A percentile compares a stretch with the other conserved stretches of the same genome.
phyloP scores from a whole-genome alignment of 2,113 vertebrate genomes.

The Plectropomus leopardus region DNA sequence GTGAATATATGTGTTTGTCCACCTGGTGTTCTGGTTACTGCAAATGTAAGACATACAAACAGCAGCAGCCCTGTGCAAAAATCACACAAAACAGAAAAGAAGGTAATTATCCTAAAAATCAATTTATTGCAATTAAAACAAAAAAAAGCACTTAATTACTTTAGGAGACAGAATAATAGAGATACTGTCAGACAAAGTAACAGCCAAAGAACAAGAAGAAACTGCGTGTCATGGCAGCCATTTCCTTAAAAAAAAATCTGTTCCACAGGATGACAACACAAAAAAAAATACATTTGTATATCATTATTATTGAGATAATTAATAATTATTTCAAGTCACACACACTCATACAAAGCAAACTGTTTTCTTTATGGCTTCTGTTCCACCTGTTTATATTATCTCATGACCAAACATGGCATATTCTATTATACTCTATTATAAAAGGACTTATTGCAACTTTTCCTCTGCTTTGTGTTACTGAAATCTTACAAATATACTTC shows the following conservation, averaged over 20 bases:
- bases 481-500: conserved; percentile 43
- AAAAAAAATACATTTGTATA: conserved; percentile 42
- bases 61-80: background rate
- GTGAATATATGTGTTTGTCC: conserved; percentile 66
- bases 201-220: conserved; percentile 29
- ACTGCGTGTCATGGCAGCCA: conserved; percentile 45
- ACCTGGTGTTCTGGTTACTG: conserved; percentile 66
- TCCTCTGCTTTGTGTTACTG: conserved; percentile 42
- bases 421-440: conserved; percentile 39
- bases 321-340: conserved; percentile 56
- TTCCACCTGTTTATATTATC: conserved; percentile 50
- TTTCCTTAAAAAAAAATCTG: conserved; percentile 54
- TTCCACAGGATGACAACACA: conserved; percentile 56
- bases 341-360: conserved; percentile 66
- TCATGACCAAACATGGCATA: conserved; percentile 37
- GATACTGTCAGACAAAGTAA: conserved; percentile 53
- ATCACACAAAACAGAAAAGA: background rate
- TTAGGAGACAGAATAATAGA: conserved; percentile 54
- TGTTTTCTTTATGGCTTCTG: conserved; percentile 73
- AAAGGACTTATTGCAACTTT: conserved; percentile 71
- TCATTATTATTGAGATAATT: conserved; percentile 46
- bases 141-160: conserved; percentile 54
- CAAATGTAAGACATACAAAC: background rate
- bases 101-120: conserved; percentile 74
- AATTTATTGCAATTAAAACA: conserved; percentile 83